A percentile compares a stretch with the other conserved stretches of the same genome.
Conservation (phyloP, 1,140 invertebrate genomes). For the Brachionus calyciflorus region DNA sequence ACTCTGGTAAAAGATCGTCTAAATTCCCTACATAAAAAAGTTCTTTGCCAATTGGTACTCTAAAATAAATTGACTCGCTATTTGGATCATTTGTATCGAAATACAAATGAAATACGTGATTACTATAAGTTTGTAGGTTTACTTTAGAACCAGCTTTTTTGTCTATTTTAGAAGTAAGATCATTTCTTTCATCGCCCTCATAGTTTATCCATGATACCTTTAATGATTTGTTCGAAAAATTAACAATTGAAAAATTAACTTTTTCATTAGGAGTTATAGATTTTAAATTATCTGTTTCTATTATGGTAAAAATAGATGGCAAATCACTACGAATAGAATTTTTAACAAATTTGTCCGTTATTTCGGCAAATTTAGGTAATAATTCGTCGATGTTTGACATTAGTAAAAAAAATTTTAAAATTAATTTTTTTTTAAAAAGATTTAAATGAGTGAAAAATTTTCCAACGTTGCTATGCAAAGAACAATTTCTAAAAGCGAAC, state of each 20-base stretch:
- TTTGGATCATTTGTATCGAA: not conserved
- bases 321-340: too few species aligned
- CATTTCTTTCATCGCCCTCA: not conserved
- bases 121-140: not conserved
- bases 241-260: not conserved
- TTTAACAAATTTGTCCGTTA: too few species aligned
- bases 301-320: not conserved
- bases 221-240: conserved; percentile 1
- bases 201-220: not conserved
- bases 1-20: not conserved
- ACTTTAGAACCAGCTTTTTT: not conserved
- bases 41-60: not conserved
- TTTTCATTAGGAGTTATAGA: not conserved
- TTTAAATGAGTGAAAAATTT: too few species aligned
- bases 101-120: not conserved
- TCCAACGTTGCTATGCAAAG: too few species aligned
- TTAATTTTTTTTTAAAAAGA: too few species aligned
- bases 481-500: too few species aligned
- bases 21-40: not conserved
- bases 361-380: too few species aligned
- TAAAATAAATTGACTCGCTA: not conserved
- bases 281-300: not conserved
- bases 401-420: too few species aligned
- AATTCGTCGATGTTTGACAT: too few species aligned
- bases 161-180: not conserved